Evolutionary conservation across 2,797 vertebrate species (phyloP).

Genomic region (Chrysolophus pictus): DNA sequence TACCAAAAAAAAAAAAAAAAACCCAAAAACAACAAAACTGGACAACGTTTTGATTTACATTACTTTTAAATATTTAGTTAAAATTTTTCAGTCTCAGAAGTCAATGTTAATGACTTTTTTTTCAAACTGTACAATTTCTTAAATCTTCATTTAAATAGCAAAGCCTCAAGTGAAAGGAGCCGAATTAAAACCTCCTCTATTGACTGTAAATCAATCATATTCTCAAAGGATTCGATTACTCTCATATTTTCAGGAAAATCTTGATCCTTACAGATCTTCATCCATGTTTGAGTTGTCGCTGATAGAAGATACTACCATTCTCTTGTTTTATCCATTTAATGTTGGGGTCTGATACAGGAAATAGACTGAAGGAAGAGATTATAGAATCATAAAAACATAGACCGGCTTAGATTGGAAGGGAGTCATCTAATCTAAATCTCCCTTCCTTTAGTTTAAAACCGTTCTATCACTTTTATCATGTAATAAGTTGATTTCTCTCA

Average conservation of each 20-base stretch:
- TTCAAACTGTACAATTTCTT: neutral
- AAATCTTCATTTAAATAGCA: neutral
- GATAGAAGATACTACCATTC: fast-evolving
- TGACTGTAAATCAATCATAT: neutral
- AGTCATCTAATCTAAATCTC: too few relatives aligned
- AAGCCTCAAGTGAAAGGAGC: neutral
- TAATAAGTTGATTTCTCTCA: too few relatives aligned
- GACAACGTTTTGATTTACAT: neutral
- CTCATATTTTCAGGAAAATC: neutral
- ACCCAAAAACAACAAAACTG: neutral
- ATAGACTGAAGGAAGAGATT: neutral
- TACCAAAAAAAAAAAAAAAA: neutral
- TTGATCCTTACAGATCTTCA: neutral
- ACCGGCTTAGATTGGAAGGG: too few relatives aligned
- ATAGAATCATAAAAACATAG: too few relatives aligned
- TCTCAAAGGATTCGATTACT: neutral
- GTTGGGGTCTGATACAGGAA: neutral
- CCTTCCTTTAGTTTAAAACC: too few relatives aligned
- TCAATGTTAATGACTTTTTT: neutral
- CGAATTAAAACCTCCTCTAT: neutral
- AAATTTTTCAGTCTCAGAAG: neutral
- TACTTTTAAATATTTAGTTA: neutral
- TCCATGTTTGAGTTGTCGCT: neutral
- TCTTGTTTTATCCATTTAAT: neutral
- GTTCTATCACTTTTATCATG: too few relatives aligned